Evolutionary conservation across 2,113 vertebrate genomes (phyloP).

Genomic region (Calidris pugnax): DNA sequence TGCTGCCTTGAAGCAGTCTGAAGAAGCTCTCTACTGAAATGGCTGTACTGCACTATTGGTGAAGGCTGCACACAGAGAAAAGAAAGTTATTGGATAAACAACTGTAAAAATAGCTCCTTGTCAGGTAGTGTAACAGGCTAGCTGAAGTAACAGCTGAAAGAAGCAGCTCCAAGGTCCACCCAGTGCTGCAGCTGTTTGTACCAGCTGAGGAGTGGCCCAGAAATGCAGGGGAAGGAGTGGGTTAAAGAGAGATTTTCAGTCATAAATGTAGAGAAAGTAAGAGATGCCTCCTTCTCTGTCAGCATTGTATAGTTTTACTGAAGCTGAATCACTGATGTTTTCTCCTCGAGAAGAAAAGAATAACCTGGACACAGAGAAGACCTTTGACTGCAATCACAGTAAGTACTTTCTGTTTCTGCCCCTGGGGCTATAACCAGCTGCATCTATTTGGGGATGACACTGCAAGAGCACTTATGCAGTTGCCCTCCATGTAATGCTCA

Average conservation of each 20-base stretch:
- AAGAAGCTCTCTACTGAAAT: background rate
- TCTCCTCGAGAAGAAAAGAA: background rate
- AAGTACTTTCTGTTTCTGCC: background rate
- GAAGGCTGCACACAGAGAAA: background rate
- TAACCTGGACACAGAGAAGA: background rate
- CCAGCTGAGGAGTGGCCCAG: background rate
- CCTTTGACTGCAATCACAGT: constrained; percentile 9
- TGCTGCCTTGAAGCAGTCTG: background rate
- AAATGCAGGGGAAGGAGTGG: background rate
- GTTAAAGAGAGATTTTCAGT: background rate
- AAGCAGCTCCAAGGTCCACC: background rate
- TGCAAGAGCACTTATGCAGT: background rate
- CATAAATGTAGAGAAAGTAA: background rate
- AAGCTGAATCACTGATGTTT: background rate
- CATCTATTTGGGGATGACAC: background rate
- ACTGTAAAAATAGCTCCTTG: background rate
- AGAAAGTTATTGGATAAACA: background rate
- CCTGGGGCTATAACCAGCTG: background rate
- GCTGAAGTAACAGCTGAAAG: background rate
- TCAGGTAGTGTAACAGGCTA: background rate
- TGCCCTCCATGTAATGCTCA: background rate
- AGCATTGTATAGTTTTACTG: background rate
- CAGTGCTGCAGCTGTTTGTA: background rate
- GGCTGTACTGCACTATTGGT: background rate
- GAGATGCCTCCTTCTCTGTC: background rate